phyloP scores from a whole-genome alignment of 2,113 vertebrate genomes.

The Meles meles region DNA sequence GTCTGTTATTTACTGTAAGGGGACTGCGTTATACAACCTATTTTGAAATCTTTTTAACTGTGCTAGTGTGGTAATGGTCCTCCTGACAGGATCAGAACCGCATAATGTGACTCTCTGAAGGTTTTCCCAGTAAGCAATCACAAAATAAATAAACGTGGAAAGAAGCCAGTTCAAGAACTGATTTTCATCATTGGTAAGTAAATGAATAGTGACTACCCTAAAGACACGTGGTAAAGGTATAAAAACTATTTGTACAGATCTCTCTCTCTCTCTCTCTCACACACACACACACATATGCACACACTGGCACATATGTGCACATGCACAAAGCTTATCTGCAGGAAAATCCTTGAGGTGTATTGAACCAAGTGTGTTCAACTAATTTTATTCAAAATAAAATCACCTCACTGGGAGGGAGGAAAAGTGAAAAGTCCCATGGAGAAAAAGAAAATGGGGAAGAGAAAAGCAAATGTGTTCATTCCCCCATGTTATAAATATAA shows the following conservation, averaged over 20 bases:
- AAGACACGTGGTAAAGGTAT: neutral
- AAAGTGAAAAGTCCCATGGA: neutral
- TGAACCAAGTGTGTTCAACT: neutral
- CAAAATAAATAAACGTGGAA: slow-evolving; percentile 21
- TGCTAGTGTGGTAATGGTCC: neutral
- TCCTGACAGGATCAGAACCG: slow-evolving; percentile 23
- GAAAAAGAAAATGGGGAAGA: neutral
- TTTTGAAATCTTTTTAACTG: slow-evolving; percentile 25
- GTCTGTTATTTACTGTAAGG: slow-evolving; percentile 28
- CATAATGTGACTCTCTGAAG: slow-evolving; percentile 16
- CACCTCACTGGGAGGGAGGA: neutral
- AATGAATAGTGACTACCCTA: slow-evolving; percentile 10
- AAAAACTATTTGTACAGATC: neutral
- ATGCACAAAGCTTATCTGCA: neutral
- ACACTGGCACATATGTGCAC: neutral
- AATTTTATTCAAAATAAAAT: slow-evolving; percentile 41
- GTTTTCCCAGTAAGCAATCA: slow-evolving; percentile 20
- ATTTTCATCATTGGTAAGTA: neutral
- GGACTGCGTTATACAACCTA: neutral
- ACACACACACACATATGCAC: neutral
- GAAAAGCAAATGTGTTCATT: neutral
- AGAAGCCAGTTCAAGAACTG: neutral
- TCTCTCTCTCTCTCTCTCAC: neutral
- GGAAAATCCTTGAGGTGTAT: neutral
- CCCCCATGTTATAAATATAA: neutral